Evolutionary conservation across 2,113 vertebrate genomes (phyloP), one percentile per base, ranked within the genome.

Genomic region (Hypocryptadius cinnamomeus): DNA sequence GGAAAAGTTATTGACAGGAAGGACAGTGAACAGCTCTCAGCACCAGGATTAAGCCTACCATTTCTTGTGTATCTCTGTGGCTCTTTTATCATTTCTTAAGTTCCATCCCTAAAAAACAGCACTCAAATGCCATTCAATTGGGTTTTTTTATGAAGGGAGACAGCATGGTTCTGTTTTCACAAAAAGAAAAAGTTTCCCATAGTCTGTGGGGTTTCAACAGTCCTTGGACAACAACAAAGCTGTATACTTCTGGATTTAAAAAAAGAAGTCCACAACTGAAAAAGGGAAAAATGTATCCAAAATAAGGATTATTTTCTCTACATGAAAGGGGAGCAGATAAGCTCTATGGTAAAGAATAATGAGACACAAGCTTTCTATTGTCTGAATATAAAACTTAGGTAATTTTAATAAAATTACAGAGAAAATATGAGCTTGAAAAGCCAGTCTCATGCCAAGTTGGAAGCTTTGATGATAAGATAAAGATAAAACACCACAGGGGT

Each of bases 401-500:
- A 92, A 95, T 93, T 94, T 94, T 91, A 92, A 87, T 92, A 87
- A 87, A 87, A 95, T 87, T 85, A 77, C 71, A 83, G 82, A 96
- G 87, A 87, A 64, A 83, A 78, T 85, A 91, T 37, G 56, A 85
- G 54, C 42, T 88, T 88, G 85, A 95, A 95, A 96, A 90, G 82
- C 42, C 82, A 85, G 68, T 31, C 42, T 91, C 93, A 90, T 73
- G 76, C 85, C 76, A 96, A 88, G 87, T 77, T 83, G 69, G 79
- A 90, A 70, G 76, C 93, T 95, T 95, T 96, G 92, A 96, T 91
- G 59, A n/a, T 65, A 88, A 93, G 74, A 94, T 85, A 77, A 93
- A 92, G 93, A 95, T 91, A 88, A 95, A 94, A 90, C 82, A 90
- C 92, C 85, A 86, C 82, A 92, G 90, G 90, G 71, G 60, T 90